Evolutionary conservation across 2,888 invertebrate species (phyloP), one percentile per base, ranked within the genome.

Genomic region (Gerosis bhagava): DNA sequence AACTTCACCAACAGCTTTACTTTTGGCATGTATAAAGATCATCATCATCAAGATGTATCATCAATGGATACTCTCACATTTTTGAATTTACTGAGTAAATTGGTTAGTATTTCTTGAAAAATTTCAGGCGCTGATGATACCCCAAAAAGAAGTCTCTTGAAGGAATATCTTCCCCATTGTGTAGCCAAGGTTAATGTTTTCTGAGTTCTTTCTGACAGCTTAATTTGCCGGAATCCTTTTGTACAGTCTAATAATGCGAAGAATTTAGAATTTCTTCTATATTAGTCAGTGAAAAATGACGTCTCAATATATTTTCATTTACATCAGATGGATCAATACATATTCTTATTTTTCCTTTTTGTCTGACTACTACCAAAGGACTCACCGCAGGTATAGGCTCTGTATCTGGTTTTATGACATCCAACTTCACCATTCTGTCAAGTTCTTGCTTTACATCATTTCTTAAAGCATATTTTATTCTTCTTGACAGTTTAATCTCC

Each of bases 331-430:
- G 50, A 32, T 56, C 50, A 39, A 55, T 52, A 31, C 47, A 56
- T 11, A 54, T 39, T 50, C 52, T 54, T 40, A 54, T 34, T 50
- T 55, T 53, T 22, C 35, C 44, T 37, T 57, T 53, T 47, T 57
- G 48, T 50, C 22, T 50, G 6, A 57, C 53, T 4, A 54, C 22
- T 49, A 58, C 54, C 55, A 55, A 56, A 19, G 59, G 57, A 29
- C 52, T 53, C 5, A 57, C 59, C 2, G 54, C 55, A 34, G 51
- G 51, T 3, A 54, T 54, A 42, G 56, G 54, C 37, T 58, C 49
- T 24, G 49, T 56, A 41, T 41, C 54, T 34, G 51, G 54, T 46
- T 49, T 54, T 46, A 58, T 54, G 28, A 56, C 48, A 35, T 53
- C 42, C 44, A 47, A 47, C 16, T 48, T 47, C 13, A 53, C 55